Evolutionary conservation across 2,797 vertebrate species (phyloP), one percentile per base, ranked within the genome.

Genomic region (Danio jaintianensis): DNA sequence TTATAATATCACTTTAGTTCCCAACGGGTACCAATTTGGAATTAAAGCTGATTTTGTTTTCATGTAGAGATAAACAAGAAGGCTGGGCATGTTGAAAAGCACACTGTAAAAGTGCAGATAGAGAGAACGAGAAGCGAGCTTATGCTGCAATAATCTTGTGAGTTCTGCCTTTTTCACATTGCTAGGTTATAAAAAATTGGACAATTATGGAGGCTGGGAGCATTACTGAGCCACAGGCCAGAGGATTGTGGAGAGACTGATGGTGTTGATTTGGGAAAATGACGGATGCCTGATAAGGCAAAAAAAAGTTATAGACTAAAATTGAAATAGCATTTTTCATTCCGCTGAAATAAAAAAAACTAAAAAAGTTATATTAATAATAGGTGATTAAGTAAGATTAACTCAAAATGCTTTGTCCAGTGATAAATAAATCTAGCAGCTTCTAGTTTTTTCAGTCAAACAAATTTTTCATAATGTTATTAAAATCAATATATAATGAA

Each of bases 121-220:
- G 43, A 58, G 53, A 62, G 36, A 40, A 10, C 9, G n/a, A 74
- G 16, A 47, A 38, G 22, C 7, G n/a, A 16, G 56, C 40, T 70
- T 53, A 82, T 82, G 63, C 68, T 64, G 38, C 5, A 82, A 82
- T 81, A 75, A 77, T 53, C 16, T 67, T 38, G 11, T 55, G 4
- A 61, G 63, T 58, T 18, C 47, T 56, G 72, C 53, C 55, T 55
- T 64, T 77, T 76, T 67, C 36, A 15, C 4, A 67, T 59, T 64
- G 63, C 45, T 62, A 66, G 11, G 73, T 71, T 63, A 64, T 16
- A 80, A 56, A 52, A 71, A 75, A 66, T 63, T 53, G 29, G 53
- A 70, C 58, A 71, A 80, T 83, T 75, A 40, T 56, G 59, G 20
- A 77, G 43, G 52, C 42, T 52, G 16, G 38, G 22, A 38, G 20